Evolutionary conservation across 2,113 vertebrate genomes (phyloP).

Genomic region (Bagarius yarrelli): DNA sequence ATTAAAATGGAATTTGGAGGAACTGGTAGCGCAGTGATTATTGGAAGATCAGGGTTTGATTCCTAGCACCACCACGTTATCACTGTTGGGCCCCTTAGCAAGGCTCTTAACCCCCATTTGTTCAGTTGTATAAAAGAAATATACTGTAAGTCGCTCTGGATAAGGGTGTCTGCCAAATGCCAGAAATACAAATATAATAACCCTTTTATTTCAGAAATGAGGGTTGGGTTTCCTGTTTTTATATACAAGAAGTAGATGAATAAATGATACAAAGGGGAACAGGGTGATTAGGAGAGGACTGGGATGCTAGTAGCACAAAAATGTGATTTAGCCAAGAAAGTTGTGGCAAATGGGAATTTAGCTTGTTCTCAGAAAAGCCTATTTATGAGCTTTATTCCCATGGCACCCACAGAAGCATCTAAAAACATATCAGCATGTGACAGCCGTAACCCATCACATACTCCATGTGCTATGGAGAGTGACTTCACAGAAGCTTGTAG

Average conservation of each 20-base stretch:
- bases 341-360: slow-evolving; percentile 57
- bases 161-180: too few species aligned
- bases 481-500: slow-evolving; percentile 67
- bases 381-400: slow-evolving; percentile 62
- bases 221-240: slow-evolving; percentile 13
- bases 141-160: too few species aligned
- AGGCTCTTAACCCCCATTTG: too few species aligned
- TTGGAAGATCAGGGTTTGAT: too few species aligned
- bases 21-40: too few species aligned
- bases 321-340: slow-evolving; percentile 62
- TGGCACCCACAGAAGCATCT: slow-evolving; percentile 72
- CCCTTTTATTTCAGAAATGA: not conserved
- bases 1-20: too few species aligned
- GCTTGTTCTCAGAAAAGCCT: slow-evolving; percentile 63
- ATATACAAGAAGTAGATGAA: slow-evolving; percentile 52
- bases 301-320: slow-evolving; percentile 42
- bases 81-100: too few species aligned
- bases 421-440: slow-evolving; percentile 70
- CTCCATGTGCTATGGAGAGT: slow-evolving; percentile 41
- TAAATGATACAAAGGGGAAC: slow-evolving; percentile 65
- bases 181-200: not conserved
- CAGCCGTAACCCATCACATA: slow-evolving; percentile 59
- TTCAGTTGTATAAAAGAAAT: too few species aligned
- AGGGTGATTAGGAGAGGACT: slow-evolving; percentile 58
- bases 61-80: too few species aligned